These are phyloP conservation scores for Felis catus DNA, from an alignment of 2,113 vertebrate species.

Conservation along the genomic window DNA sequence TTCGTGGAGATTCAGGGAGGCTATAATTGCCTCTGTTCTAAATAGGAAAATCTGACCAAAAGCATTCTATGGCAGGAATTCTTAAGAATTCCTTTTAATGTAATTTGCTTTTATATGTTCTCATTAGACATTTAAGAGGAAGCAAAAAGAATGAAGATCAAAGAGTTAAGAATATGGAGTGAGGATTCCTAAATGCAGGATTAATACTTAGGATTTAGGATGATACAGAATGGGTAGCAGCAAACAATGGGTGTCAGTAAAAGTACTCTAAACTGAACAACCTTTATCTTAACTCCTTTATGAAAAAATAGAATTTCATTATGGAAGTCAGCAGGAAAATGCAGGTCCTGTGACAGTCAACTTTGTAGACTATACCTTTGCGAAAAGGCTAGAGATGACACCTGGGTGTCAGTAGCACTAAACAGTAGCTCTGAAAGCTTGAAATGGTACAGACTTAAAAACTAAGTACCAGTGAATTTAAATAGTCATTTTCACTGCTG, in stretches of 20 bases:
- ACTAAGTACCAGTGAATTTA: not conserved
- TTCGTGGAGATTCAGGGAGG: not conserved
- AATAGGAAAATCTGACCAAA: not conserved
- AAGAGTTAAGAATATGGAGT: not conserved
- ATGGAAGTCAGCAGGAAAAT: not conserved
- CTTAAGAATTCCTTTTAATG: not conserved
- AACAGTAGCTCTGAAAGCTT: not conserved
- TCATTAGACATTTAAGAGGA: conserved; percentile 21
- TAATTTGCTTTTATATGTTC: not conserved
- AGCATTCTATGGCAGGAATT: not conserved
- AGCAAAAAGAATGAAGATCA: not conserved
- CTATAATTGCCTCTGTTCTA: not conserved
- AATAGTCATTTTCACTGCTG: not conserved
- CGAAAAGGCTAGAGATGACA: not conserved
- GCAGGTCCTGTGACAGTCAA: not conserved
- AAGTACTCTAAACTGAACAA: not conserved
- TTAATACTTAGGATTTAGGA: not conserved
- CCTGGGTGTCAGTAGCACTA: not conserved
- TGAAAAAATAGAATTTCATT: not conserved
- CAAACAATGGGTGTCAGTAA: not conserved
- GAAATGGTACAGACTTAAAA: not conserved
- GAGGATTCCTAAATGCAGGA: not conserved
- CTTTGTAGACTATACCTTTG: not conserved
- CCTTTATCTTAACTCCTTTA: not conserved
- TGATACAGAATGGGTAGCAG: not conserved